Conservation (phyloP, 2,888 invertebrate species). For the Polyommatus icarus region DNA sequence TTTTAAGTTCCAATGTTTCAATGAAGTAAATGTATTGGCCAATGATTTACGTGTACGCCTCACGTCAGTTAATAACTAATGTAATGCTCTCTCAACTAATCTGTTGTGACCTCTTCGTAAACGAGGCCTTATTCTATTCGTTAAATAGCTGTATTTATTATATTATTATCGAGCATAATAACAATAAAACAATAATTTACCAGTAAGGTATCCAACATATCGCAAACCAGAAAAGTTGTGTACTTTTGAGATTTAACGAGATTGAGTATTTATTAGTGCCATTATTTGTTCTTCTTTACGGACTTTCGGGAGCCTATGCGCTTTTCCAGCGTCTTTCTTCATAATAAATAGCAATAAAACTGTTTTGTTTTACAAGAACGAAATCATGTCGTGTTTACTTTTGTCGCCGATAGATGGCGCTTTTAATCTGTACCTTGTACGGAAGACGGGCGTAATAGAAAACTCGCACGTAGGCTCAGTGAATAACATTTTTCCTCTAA, state of each 20-base stretch:
- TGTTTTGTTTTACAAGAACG: not conserved
- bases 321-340: not conserved
- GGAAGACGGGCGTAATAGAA: not conserved
- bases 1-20: slow-evolving; percentile 16
- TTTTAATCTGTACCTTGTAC: not conserved
- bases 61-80: slow-evolving; percentile 23
- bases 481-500: slow-evolving; percentile 7
- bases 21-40: not conserved
- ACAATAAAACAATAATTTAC: slow-evolving; percentile 15
- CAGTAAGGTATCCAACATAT: slow-evolving; percentile 27
- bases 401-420: not conserved
- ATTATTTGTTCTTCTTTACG: slow-evolving; percentile 20
- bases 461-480: slow-evolving; percentile 3
- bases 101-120: slow-evolving; percentile 27
- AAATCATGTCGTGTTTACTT: not conserved
- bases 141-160: slow-evolving; percentile 29
- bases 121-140: slow-evolving; percentile 26
- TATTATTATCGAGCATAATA: slow-evolving; percentile 29
- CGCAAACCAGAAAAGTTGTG: slow-evolving; percentile 9
- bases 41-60: slow-evolving; percentile 2
- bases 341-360: not conserved
- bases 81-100: slow-evolving; percentile 9
- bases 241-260: slow-evolving; percentile 28
- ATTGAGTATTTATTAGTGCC: slow-evolving; percentile 28
- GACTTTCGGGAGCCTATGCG: slow-evolving; percentile 9